Evolutionary conservation across 2,888 invertebrate species (phyloP), one percentile per base, ranked within the genome.

Genomic region (Dioctria linearis): DNA sequence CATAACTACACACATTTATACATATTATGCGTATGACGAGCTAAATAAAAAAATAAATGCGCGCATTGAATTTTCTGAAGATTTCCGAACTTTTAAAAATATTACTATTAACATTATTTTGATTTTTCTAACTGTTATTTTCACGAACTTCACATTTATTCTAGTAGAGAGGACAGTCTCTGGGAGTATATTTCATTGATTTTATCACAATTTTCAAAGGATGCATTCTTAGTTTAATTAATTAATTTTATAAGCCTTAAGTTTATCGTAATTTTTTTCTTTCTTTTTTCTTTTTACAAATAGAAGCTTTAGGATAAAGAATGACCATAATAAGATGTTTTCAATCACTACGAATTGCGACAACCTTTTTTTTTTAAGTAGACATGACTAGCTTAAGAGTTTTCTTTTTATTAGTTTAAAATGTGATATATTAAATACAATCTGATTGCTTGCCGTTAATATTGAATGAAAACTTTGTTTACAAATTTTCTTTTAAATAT

Each of bases 11-110:
- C 25, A 25, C 25, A 25, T 25, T 25, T 25, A 25, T 25, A 25
- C 25, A 25, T 25, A 25, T 25, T 25, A 25, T 25, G 25, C 25
- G 51, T 37, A 51, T 39, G 51, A 69, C 69, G 69, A 8, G 6
- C 4, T 54, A 46, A 46, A 51, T 69, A 69, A 37, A 69, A 69
- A 69, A 69, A 69, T 69, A 69, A 69, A 69, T 51, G 69, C 69
- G 25, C 25, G 69, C 69, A 69, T 39, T 3, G 11, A 11, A 51
- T 51, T 69, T 69, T 11, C 43, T 69, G 69, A 49, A 25, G 39
- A 69, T 54, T 6, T 51, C 49, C 39, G 51, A 69, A 51, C 13
- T 69, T 54, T 54, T 8, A 37, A 51, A 69, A 69, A 65, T 40
- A 9, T 65, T 69, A 69, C 51, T 46, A 39, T 39, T 69, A 69